Percentiles rank a stretch among this genome's conserved stretches.
Conservation (phyloP, 2,113 vertebrate genomes). For the Syngnathus floridae region DNA sequence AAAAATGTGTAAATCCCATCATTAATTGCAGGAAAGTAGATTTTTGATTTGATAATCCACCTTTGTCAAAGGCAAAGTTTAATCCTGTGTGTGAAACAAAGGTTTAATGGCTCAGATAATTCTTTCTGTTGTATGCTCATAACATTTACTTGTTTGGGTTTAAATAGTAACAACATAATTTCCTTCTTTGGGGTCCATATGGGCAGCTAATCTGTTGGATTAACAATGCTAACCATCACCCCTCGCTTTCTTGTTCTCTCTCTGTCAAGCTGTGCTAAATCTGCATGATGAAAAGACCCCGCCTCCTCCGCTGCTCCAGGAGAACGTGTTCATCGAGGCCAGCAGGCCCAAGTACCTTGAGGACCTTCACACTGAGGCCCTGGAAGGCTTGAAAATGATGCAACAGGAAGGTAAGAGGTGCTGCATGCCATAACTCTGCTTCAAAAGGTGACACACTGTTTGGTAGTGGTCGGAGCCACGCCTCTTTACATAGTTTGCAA, state of each 20-base stretch:
- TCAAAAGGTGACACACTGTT: not conserved
- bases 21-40: not conserved
- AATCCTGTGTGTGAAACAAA: conserved; percentile 21
- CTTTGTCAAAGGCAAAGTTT: conserved; percentile 10
- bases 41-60: conserved; percentile 40
- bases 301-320: conserved; percentile 64
- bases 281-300: conserved; percentile 59
- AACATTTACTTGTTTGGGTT: conserved; percentile 9
- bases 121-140: not conserved
- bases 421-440: not conserved
- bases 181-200: conserved; percentile 21
- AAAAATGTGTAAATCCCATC: not conserved
- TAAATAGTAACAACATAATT: conserved; percentile 22
- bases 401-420: conserved; percentile 81
- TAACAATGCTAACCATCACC: conserved; percentile 37
- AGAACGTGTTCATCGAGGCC: conserved; percentile 88
- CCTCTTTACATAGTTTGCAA: too few relatives aligned
- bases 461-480: too few relatives aligned
- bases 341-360: conserved; percentile 81
- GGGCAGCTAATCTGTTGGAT: conserved; percentile 19
- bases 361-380: conserved; percentile 87
- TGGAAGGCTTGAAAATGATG: conserved; percentile 82
- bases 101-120: not conserved
- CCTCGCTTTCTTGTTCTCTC: conserved; percentile 6
- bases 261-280: conserved; percentile 60